Percentiles rank a stretch among this genome's conserved stretches.
Conservation (phyloP, 1,140 invertebrate species). For the Drosophila kanapiae region DNA sequence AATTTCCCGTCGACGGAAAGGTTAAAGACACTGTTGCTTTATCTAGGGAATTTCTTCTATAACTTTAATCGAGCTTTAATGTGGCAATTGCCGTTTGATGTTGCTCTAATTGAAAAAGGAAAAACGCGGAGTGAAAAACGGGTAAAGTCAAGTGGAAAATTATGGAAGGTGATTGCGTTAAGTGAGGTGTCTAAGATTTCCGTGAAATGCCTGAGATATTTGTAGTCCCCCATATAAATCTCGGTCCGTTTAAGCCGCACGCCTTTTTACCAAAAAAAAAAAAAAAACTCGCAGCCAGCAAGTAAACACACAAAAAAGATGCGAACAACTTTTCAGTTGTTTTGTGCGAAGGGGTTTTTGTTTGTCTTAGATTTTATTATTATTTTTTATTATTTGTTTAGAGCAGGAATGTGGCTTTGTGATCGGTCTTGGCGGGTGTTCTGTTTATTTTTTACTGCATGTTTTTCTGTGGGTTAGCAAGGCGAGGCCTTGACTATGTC, state of each 20-base stretch:
- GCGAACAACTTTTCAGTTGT: constrained; percentile 52
- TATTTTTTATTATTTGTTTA: constrained; percentile 47
- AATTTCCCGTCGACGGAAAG: constrained; percentile 75
- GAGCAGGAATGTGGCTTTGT: constrained; percentile 28
- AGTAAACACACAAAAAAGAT: constrained; percentile 31
- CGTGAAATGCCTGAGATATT: constrained; percentile 34
- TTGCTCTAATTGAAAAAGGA: constrained; percentile 75
- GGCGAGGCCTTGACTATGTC: constrained; percentile 61
- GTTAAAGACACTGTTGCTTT: constrained; percentile 67
- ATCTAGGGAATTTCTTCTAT: constrained; percentile 64
- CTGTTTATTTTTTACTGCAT: constrained; percentile 68
- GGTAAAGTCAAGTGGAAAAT: constrained; percentile 45
- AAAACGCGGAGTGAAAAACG: constrained; percentile 58
- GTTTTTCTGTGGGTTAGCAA: constrained; percentile 76
- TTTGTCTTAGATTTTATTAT: constrained; percentile 35
- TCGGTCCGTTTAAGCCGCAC: constrained; percentile 21
- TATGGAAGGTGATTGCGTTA: constrained; percentile 21
- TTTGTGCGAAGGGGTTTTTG: constrained; percentile 39
- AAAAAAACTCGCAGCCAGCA: constrained; percentile 42
- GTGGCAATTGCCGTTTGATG: constrained; percentile 72
- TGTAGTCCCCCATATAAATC: constrained; percentile 32
- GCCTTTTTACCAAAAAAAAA: constrained; percentile 35
- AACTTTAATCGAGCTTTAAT: constrained; percentile 74
- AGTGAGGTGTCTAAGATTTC: constrained; percentile 33
- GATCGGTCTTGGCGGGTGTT: constrained; percentile 50